These are phyloP conservation scores for Albula glossodonta DNA, from an alignment of 2,113 vertebrate species.

Conservation along the genomic window DNA sequence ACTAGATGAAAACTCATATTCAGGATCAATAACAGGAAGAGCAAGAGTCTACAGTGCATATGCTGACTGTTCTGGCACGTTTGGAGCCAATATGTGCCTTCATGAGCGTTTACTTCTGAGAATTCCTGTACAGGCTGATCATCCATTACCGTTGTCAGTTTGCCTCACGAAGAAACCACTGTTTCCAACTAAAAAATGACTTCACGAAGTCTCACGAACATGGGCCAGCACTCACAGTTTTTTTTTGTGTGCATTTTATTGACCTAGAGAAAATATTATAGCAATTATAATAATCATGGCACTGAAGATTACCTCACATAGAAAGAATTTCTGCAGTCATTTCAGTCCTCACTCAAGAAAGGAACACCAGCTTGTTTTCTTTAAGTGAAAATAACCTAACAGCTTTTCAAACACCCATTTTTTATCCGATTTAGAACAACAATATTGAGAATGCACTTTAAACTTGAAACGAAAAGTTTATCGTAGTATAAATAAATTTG, in stretches of 20 bases:
- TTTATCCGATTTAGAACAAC: background rate
- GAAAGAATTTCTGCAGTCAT: background rate
- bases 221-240: background rate
- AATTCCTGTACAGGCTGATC: background rate
- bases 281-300: background rate
- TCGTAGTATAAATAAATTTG: background rate
- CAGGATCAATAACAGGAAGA: background rate
- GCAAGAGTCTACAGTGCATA: background rate
- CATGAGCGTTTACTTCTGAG: background rate
- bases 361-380: background rate
- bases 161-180: background rate
- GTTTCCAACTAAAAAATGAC: background rate
- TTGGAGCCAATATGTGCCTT: background rate
- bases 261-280: background rate
- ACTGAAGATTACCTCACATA: background rate
- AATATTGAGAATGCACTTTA: background rate
- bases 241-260: background rate
- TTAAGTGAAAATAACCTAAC: background rate
- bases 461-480: background rate
- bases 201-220: background rate
- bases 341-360: background rate
- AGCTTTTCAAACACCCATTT: background rate
- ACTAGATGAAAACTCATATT: background rate
- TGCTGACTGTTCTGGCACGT: background rate
- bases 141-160: background rate